Base-by-base conservation (phyloP, 2,888 invertebrate genomes). In the Luffia ferchaultella region DNA sequence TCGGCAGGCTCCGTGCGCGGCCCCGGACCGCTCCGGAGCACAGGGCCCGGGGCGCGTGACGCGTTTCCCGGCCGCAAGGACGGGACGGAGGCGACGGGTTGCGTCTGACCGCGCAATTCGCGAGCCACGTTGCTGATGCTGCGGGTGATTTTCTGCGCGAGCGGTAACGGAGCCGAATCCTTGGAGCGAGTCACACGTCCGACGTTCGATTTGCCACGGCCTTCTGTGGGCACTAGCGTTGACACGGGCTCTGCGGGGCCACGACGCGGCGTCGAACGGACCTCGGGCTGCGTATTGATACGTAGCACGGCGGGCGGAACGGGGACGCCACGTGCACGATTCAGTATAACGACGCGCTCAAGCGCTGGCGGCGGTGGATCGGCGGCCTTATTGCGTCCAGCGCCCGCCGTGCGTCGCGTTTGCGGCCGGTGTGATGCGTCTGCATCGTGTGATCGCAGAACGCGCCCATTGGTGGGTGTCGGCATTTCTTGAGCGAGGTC, bases 361-460 rank as follows among this genome's bases (percentile, higher is more conserved):
- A 63, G 42, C 12, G 50, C 48, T 7, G 56, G 46, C 42, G 46
- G 9, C 50, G 49, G 53, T 43, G 55, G 47, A 58, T 52, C 56
- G n/a, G 49, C 43, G 54, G 54, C 59, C 17, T 66, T 60, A 59
- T 65, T 49, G 55, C 67, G 61, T 57, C 59, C 45, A n/a, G 55
- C 61, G 57, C 59, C 45, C 15, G 55, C 61, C 12, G 64, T 56
- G 58, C 67, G 67, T 5, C 74, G 61, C 43, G 75, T 73, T 52
- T 65, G 70, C 50, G 76, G 74, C 1, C 69, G 67, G 54, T 57
- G 67, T 52, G 68, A 66, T 42, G 59, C 54, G 40, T 71, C 70
- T 54, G 76, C 74, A 62, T 79, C 78, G 59, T 78, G 82, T 40
- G 84, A 83, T 55, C 84, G 76, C 60, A 84, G 66, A 60, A 78